These are phyloP conservation scores for Myiopsitta monachus DNA, from an alignment of 2,113 vertebrate species.

Conservation along the genomic window DNA sequence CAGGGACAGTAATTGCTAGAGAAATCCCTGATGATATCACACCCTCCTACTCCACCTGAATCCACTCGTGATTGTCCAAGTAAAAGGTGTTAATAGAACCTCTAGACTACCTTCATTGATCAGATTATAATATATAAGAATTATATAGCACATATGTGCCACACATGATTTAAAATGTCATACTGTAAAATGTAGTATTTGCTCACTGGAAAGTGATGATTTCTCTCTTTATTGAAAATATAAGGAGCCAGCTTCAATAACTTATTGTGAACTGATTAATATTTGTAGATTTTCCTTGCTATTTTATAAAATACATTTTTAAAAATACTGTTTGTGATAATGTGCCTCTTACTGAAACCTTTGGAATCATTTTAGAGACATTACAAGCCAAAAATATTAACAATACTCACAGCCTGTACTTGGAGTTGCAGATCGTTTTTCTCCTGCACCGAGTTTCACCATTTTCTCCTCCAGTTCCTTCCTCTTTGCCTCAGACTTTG, in stretches of 20 bases:
- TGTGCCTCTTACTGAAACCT: neutral
- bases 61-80: neutral
- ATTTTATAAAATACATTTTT: neutral
- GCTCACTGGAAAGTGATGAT: neutral
- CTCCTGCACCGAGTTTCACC: conserved; percentile 75
- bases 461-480: conserved; percentile 75
- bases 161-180: neutral
- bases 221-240: neutral
- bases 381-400: neutral
- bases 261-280: neutral
- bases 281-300: neutral
- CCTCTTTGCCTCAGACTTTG: conserved; percentile 82
- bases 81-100: neutral
- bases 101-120: neutral
- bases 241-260: neutral
- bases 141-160: neutral
- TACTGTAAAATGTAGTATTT: neutral
- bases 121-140: neutral
- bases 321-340: neutral
- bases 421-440: conserved; percentile 88
- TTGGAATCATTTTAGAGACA: neutral
- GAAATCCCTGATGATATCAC: neutral
- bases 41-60: neutral
- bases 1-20: neutral
- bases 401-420: conserved; percentile 81